These are phyloP conservation scores for Cantharis flavilabris DNA, from an alignment of 2,888 invertebrate genomes.

Conservation along the genomic window DNA sequence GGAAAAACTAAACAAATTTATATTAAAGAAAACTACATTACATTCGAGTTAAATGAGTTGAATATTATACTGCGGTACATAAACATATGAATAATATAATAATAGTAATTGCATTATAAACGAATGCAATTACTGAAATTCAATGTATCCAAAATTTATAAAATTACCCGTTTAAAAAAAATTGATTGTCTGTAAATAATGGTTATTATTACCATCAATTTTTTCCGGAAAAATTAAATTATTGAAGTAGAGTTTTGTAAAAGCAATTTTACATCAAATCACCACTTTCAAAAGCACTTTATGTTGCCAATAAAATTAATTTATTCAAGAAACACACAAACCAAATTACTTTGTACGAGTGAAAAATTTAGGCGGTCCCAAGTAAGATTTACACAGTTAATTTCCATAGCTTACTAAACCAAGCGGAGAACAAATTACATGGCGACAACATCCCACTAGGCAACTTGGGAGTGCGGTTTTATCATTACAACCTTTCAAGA, in stretches of 20 bases:
- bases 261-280: neutral
- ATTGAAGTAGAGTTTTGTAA: neutral
- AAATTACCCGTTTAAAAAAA: too few species aligned
- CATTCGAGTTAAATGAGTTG: too few species aligned
- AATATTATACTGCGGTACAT: too few species aligned
- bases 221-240: neutral
- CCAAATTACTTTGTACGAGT: slow-evolving; percentile 35
- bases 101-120: too few species aligned
- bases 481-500: slow-evolving; percentile 40
- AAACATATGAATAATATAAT: too few species aligned
- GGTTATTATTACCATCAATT: neutral
- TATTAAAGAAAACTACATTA: too few species aligned
- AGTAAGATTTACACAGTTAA: slow-evolving; percentile 47
- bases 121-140: too few species aligned
- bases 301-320: slow-evolving; percentile 36
- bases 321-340: slow-evolving; percentile 34
- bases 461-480: slow-evolving; percentile 38
- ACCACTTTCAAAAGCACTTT: slow-evolving; percentile 28
- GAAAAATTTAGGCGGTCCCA: slow-evolving; percentile 43
- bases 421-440: slow-evolving; percentile 44
- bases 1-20: neutral
- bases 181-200: too few species aligned
- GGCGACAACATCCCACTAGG: slow-evolving; percentile 43
- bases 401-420: slow-evolving; percentile 45
- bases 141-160: too few species aligned